Conservation (phyloP, 2,113 vertebrate species). For the Carlito syrichta region DNA sequence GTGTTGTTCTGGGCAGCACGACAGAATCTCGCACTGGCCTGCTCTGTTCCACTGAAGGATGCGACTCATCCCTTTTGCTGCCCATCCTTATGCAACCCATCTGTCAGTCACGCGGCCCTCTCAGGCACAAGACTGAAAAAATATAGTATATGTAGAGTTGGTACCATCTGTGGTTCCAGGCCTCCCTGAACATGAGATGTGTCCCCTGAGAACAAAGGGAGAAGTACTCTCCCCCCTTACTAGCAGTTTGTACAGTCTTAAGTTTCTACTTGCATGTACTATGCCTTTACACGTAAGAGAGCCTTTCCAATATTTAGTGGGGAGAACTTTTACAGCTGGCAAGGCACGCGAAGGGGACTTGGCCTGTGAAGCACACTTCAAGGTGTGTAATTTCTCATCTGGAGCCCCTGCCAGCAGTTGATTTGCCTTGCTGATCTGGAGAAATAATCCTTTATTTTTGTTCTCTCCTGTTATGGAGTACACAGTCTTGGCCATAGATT, state of each 20-base stretch:
- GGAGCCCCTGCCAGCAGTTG: neutral
- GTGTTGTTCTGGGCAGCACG: neutral
- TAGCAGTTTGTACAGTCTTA: neutral
- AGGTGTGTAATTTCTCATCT: neutral
- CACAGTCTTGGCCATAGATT: neutral
- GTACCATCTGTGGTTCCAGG: neutral
- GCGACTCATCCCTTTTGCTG: neutral
- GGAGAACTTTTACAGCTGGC: neutral
- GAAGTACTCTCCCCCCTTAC: neutral
- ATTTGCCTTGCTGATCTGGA: neutral
- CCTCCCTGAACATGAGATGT: neutral
- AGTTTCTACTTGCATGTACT: neutral
- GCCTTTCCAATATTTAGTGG: neutral
- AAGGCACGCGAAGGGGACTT: neutral
- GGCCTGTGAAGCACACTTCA: neutral
- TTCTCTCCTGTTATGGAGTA: neutral
- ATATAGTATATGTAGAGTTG: neutral
- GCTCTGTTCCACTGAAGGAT: neutral
- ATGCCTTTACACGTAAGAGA: neutral
- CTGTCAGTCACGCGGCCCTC: neutral
- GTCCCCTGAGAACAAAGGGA: neutral
- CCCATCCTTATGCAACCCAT: neutral
- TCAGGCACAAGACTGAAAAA: neutral
- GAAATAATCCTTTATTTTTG: neutral
- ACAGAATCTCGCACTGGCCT: neutral